phyloP scores from a whole-genome alignment of 2,113 vertebrate species.

The Coreoperca whiteheadi region DNA sequence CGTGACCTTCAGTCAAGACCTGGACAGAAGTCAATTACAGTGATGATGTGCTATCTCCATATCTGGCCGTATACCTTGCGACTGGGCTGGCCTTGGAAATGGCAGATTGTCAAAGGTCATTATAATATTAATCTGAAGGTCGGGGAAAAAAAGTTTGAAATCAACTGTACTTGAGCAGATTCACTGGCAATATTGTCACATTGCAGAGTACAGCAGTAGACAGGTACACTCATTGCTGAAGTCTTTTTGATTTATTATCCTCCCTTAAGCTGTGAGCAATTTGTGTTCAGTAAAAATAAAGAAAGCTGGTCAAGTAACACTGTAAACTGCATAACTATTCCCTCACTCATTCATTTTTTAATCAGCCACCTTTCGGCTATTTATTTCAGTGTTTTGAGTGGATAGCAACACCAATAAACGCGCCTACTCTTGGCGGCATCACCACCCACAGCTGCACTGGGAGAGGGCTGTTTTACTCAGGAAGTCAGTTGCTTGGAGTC shows the following conservation, averaged over 20 bases:
- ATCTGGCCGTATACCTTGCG: slow-evolving; percentile 41
- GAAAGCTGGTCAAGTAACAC: slow-evolving; percentile 37
- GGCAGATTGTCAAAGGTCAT: slow-evolving; percentile 67
- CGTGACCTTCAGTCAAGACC: slow-evolving; percentile 76
- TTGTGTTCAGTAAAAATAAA: slow-evolving; percentile 52
- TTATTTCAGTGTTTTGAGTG: slow-evolving; percentile 47
- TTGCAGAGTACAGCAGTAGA: background rate
- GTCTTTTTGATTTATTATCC: slow-evolving; percentile 68
- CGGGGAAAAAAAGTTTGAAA: slow-evolving; percentile 48
- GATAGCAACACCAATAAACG: slow-evolving; percentile 65
- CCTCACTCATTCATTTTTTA: slow-evolving; percentile 49
- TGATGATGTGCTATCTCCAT: slow-evolving; percentile 57
- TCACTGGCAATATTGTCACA: slow-evolving; percentile 1
- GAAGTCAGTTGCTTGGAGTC: slow-evolving; percentile 71
- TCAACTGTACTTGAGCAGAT: slow-evolving; percentile 38
- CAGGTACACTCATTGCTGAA: background rate
- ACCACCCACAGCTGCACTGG: slow-evolving; percentile 58
- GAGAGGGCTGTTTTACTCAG: slow-evolving; percentile 63
- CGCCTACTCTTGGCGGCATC: slow-evolving; percentile 31
- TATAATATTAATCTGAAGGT: slow-evolving; percentile 64
- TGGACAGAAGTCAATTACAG: slow-evolving; percentile 75
- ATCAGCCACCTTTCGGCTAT: slow-evolving; percentile 57
- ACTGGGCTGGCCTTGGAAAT: slow-evolving; percentile 47
- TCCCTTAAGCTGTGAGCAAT: slow-evolving; percentile 44
- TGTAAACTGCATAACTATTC: slow-evolving; percentile 52